Evolutionary conservation across 2,888 invertebrate genomes (phyloP).

Genomic region (Ashinkailepas kermadecensis): DNA sequence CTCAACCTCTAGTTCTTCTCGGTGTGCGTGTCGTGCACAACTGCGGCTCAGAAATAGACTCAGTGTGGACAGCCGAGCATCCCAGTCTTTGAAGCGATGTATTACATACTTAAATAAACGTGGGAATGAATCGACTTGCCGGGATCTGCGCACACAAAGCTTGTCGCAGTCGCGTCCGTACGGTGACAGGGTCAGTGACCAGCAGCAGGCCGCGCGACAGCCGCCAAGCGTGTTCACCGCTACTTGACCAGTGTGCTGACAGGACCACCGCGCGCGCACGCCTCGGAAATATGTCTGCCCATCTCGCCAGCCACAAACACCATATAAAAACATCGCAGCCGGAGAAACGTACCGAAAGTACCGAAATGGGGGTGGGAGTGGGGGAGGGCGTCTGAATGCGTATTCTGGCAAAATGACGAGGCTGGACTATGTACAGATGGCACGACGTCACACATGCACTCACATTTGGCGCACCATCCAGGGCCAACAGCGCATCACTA

Average conservation of each 20-base stretch:
- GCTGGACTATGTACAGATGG: conserved; percentile 10
- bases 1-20: background rate
- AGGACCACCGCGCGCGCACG: background rate
- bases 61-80: background rate
- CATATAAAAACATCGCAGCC: background rate
- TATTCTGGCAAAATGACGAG: background rate
- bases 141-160: background rate
- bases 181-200: too few species aligned
- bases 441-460: conserved; percentile 10
- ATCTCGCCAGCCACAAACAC: background rate
- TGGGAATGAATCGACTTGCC: background rate
- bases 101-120: conserved; percentile 1
- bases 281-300: background rate
- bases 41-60: background rate
- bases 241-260: too few species aligned
- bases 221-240: too few species aligned
- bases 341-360: background rate
- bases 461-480: too few species aligned
- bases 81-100: background rate
- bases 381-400: background rate
- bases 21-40: background rate
- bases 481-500: too few species aligned
- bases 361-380: background rate
- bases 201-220: too few species aligned
- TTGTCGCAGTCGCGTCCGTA: too few species aligned